Evolutionary conservation across 2,888 invertebrate genomes (phyloP), one percentile per base, ranked within the genome.

Genomic region (Exephanes ischioxanthus): DNA sequence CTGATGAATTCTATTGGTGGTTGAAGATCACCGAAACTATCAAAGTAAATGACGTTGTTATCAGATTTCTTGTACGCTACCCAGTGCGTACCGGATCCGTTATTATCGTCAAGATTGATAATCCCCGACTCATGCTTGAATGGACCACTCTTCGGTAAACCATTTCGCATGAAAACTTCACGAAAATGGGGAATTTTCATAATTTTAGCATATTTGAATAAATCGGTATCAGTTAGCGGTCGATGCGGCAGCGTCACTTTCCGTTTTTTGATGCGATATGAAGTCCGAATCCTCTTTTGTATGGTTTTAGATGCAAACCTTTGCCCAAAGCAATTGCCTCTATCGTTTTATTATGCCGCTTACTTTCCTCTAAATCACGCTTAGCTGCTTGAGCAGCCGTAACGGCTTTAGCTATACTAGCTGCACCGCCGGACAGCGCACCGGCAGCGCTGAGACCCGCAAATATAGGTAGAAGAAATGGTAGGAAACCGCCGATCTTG

Each of bases 271-370:
- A 30, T 30, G 30, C 30, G 3, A 30, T 2, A 3, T 30, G 30
- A 3, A 30, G 2, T 30, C 30, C 30, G 30, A 30, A 30, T 30
- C 30, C 30, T 0, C 30, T 2, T 3, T 30, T 30, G 87, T n/a
- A 90, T 86, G 3, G 80, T 84, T 84, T 91, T 89, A 88, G 91
- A 30, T 30, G 3, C 30, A 30, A 30, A 30, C 2, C 30, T 30
- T 30, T 30, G 30, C 30, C 1, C 1, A 30, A 30, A 30, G 30
- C 2, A 30, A 30, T 30, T 30, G 30, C 30, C 30, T 30, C 30
- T 3, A 30, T 91, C 14, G 85, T 85, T 80, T 86, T 70, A 83
- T 92, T 91, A 83, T 92, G 91, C 26, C 90, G 80, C 84, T 89
- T 70, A 14, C 77, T 79, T 80, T 92, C 91, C 9, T 84, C 76